Conservation (phyloP, 1,140 invertebrate species). For the Cotesia vestalis region DNA sequence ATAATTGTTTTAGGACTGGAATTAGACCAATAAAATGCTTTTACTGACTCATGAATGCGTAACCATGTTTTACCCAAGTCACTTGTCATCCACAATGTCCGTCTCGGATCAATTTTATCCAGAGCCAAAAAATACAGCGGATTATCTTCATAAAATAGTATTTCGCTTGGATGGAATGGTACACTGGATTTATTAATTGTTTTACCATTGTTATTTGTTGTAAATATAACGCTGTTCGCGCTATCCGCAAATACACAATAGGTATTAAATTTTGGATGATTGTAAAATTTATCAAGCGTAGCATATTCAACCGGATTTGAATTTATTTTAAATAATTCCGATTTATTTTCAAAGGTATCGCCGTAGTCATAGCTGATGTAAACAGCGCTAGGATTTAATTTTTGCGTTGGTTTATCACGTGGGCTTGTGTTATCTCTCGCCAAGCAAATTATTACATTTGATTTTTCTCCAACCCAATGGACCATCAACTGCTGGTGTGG, state of each 20-base stretch:
- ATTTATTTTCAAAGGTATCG: conserved; percentile 79
- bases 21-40: conserved; percentile 77
- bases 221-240: conserved; percentile 79
- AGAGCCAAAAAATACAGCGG: conserved; percentile 71
- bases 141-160: conserved; percentile 77
- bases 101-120: conserved; percentile 75
- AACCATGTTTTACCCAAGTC: conserved; percentile 79
- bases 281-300: conserved; percentile 83
- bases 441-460: conserved; percentile 86
- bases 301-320: conserved; percentile 69
- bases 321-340: conserved; percentile 71
- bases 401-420: conserved; percentile 53
- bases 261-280: conserved; percentile 79
- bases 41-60: conserved; percentile 76
- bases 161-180: conserved; percentile 78
- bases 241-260: conserved; percentile 86
- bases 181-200: conserved; percentile 71
- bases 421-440: conserved; percentile 74
- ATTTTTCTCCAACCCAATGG: conserved; percentile 87
- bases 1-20: conserved; percentile 69
- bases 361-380: conserved; percentile 91
- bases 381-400: conserved; percentile 73
- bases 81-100: conserved; percentile 80
- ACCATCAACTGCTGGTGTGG: conserved; percentile 88
- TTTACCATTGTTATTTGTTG: conserved; percentile 77